A percentile compares a stretch with the other conserved stretches of the same genome.
phyloP scores from a whole-genome alignment of 92 coral and sea anemone genomes.

The Zoanthus solanderi region DNA sequence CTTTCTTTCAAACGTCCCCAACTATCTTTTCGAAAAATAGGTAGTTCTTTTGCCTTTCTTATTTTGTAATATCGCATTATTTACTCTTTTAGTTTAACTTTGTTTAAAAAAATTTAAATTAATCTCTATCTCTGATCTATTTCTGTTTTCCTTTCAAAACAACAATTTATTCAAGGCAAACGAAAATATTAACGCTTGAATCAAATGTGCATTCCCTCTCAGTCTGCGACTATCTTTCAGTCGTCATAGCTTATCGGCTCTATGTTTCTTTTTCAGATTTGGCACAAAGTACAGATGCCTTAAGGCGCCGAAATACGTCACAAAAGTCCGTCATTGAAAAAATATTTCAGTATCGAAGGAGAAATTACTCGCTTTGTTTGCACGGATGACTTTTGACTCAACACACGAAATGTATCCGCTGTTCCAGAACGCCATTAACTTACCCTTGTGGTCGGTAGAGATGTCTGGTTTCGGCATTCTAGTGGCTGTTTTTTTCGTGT shows the following conservation, averaged over 20 bases:
- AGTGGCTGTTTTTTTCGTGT: slow-evolving; percentile 45
- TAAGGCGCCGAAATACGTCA: slow-evolving; percentile 28
- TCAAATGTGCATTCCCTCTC: neutral
- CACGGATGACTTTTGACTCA: slow-evolving; percentile 32
- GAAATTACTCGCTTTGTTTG: slow-evolving; percentile 8
- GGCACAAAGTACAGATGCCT: slow-evolving; percentile 8
- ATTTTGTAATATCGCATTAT: slow-evolving; percentile 9
- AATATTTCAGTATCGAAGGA: slow-evolving; percentile 5
- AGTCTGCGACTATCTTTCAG: neutral
- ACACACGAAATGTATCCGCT: slow-evolving; percentile 28
- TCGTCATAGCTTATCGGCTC: neutral
- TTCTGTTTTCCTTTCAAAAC: neutral
- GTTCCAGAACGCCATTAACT: neutral
- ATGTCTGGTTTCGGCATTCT: slow-evolving; percentile 62
- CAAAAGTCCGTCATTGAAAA: neutral
- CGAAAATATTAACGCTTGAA: too few relatives aligned
- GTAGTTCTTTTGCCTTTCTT: neutral
- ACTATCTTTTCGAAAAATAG: neutral
- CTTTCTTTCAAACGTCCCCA: neutral
- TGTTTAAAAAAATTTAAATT: neutral
- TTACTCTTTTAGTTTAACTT: neutral
- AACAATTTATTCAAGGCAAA: neutral
- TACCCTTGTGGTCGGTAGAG: neutral
- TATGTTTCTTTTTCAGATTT: slow-evolving; percentile 31
- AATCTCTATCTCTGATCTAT: slow-evolving; percentile 2